These are phyloP conservation scores for Drosophila athabasca DNA, from an alignment of 1,140 invertebrate genomes.

Conservation along the genomic window DNA sequence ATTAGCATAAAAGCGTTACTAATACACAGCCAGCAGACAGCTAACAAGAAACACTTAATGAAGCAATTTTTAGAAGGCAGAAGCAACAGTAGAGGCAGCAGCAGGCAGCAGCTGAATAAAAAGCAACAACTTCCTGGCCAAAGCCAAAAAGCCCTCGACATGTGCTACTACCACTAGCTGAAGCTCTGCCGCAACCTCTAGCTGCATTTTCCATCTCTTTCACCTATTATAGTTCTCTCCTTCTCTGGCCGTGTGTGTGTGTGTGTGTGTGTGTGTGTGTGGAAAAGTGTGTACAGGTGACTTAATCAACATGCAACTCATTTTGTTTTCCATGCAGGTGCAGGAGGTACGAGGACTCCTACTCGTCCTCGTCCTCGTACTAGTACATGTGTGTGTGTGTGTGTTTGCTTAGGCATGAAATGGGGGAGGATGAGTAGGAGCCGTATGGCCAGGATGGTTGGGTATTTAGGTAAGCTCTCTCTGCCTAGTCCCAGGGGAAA, in stretches of 20 bases:
- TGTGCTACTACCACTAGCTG: neutral
- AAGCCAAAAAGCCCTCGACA: conserved; percentile 67
- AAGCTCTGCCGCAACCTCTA: neutral
- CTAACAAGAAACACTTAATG: conserved; percentile 81
- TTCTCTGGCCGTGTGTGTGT: conserved; percentile 33
- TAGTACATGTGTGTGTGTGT: neutral
- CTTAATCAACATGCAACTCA: conserved; percentile 82
- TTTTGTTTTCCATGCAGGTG: conserved; percentile 71
- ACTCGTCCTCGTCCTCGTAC: no score
- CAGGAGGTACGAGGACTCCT: conserved; percentile 26
- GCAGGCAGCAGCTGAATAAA: conserved; percentile 66
- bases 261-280: conserved; percentile 57
- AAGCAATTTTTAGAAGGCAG: conserved; percentile 75
- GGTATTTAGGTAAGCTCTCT: conserved; percentile 69
- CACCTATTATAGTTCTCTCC: neutral
- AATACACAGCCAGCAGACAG: conserved; percentile 64
- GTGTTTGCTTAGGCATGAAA: conserved; percentile 54
- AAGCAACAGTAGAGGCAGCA: conserved; percentile 6
- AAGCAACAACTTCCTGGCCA: conserved; percentile 69
- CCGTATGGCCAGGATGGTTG: conserved; percentile 26
- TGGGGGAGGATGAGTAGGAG: conserved; percentile 15
- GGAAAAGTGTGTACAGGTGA: conserved; percentile 78
- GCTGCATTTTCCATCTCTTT: neutral
- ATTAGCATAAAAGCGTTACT: conserved; percentile 80
- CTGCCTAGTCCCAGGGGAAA: conserved; percentile 55